phyloP scores from a whole-genome alignment of 2,113 vertebrate species.

The Blennius ocellaris region DNA sequence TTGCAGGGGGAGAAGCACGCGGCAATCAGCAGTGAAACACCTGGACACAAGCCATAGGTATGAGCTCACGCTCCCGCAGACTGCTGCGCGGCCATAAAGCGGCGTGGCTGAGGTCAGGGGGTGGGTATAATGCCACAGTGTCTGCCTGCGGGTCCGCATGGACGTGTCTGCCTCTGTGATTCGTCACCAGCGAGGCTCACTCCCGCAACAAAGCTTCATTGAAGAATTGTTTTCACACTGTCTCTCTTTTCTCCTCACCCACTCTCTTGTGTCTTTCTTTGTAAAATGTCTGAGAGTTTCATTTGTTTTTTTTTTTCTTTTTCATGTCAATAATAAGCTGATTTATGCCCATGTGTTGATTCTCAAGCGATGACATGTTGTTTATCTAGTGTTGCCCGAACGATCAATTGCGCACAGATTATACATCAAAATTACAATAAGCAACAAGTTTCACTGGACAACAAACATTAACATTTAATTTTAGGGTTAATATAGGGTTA shows the following conservation, averaged over 20 bases:
- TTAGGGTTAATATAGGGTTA: too few species aligned
- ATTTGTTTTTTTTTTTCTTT: too few species aligned
- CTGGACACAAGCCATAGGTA: constrained; percentile 55
- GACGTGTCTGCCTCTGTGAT: constrained; percentile 57
- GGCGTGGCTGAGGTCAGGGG: constrained; percentile 62
- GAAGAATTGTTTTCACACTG: constrained; percentile 38
- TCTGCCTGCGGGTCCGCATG: constrained; percentile 41
- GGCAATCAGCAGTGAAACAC: constrained; percentile 54
- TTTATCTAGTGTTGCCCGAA: too few species aligned
- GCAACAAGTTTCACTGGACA: too few species aligned
- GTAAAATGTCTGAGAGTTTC: too few species aligned
- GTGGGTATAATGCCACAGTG: constrained; percentile 54
- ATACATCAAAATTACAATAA: too few species aligned
- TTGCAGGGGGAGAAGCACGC: constrained; percentile 15
- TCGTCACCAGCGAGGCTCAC: constrained; percentile 63
- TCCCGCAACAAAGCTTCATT: constrained; percentile 69
- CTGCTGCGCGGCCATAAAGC: constrained; percentile 24
- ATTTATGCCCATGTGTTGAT: too few species aligned
- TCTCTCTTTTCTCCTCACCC: constrained; percentile 16
- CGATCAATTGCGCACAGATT: too few species aligned
- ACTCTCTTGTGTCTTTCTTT: neutral
- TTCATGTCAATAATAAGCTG: too few species aligned
- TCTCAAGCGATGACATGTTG: too few species aligned
- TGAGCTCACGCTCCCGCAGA: constrained; percentile 59
- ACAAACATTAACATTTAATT: too few species aligned